These are phyloP conservation scores for Whitmania pigra DNA, from an alignment of 1,140 invertebrate species.

Conservation along the genomic window DNA sequence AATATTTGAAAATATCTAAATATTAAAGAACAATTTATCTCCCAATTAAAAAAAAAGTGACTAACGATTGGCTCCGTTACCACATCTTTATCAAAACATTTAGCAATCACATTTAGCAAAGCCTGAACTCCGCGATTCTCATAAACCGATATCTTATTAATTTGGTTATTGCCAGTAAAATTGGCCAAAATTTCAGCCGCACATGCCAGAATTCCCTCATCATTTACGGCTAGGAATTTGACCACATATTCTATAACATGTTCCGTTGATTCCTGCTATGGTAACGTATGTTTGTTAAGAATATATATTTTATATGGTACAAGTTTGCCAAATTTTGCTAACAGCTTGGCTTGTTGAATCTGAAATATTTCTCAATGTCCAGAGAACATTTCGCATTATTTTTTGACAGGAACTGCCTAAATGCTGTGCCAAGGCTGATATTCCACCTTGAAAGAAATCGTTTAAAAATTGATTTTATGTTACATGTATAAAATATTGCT, in stretches of 20 bases:
- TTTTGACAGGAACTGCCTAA: conserved; percentile 78
- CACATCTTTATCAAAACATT: conserved; percentile 87
- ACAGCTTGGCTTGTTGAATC: conserved; percentile 81
- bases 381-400: conserved; percentile 88
- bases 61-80: conserved; percentile 84
- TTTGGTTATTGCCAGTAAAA: conserved; percentile 94
- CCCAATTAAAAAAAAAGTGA: conserved; percentile 20
- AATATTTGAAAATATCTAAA: no score
- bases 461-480: neutral
- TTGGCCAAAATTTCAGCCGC: conserved; percentile 95
- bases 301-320: no score
- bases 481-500: no score
- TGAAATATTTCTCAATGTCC: conserved; percentile 93
- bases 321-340: neutral
- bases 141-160: conserved; percentile 79
- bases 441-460: conserved; percentile 52
- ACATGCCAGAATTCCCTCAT: conserved; percentile 80
- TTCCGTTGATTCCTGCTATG: conserved; percentile 60
- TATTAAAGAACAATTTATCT: no score
- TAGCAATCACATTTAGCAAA: conserved; percentile 79
- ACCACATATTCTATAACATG: conserved; percentile 75
- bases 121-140: conserved; percentile 89
- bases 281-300: no score
- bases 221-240: conserved; percentile 70
- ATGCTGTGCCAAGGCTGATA: conserved; percentile 90